These are phyloP conservation scores for Phylloscopus trochiloides DNA, from an alignment of 2,113 vertebrate species.

Conservation along the genomic window DNA sequence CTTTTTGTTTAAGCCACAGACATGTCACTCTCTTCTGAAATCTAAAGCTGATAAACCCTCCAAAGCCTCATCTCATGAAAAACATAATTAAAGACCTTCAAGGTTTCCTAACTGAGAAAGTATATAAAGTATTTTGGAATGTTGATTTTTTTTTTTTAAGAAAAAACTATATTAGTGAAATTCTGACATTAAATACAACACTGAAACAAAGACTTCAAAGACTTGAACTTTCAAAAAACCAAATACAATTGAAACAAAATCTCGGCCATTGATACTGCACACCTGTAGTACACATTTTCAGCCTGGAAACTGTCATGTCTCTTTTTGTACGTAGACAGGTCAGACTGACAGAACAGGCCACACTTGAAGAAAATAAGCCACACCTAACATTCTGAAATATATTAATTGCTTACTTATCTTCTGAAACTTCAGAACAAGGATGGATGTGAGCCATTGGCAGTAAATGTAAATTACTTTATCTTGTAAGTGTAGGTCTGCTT, in stretches of 20 bases:
- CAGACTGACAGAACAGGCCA: not conserved
- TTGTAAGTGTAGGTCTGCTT: rapidly evolving
- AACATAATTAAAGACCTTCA: not conserved
- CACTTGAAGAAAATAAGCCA: not conserved
- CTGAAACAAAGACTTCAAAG: not conserved
- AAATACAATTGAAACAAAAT: not conserved
- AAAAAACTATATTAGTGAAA: not conserved
- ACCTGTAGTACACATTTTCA: not conserved
- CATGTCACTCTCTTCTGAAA: not conserved
- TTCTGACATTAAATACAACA: not conserved
- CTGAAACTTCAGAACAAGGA: not conserved
- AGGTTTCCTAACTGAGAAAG: not conserved
- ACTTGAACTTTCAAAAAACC: not conserved
- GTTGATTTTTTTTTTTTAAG: rapidly evolving
- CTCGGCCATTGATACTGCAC: not conserved
- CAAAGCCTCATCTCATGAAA: not conserved
- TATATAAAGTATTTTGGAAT: not conserved
- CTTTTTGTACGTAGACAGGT: not conserved
- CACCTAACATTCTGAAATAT: not conserved
- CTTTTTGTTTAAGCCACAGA: not conserved
- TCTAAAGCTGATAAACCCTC: not conserved
- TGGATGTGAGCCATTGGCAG: not conserved
- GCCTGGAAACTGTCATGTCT: not conserved
- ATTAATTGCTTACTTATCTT: not conserved
- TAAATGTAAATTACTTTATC: not conserved